Conservation (phyloP, 2,113 vertebrate species). For the Hiodon alosoides region DNA sequence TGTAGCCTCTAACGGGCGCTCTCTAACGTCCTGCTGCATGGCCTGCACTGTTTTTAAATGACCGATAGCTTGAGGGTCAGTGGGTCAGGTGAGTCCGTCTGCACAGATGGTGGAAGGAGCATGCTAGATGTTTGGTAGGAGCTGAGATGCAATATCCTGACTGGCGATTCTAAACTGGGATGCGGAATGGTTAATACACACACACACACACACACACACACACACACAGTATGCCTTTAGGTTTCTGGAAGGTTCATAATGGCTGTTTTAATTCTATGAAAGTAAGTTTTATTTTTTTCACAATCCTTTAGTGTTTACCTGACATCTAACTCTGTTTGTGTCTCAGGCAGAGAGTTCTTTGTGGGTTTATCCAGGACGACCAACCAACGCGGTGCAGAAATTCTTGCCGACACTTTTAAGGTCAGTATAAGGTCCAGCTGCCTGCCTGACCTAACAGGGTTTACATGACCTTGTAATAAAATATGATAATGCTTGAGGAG, state of each 20-base stretch:
- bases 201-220: too few relatives aligned
- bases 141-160: too few relatives aligned
- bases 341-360: constrained; percentile 89
- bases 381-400: constrained; percentile 96
- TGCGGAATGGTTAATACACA: too few relatives aligned
- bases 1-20: too few relatives aligned
- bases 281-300: neutral
- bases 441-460: neutral
- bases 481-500: too few relatives aligned
- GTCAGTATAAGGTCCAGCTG: constrained; percentile 51
- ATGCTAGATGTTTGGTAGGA: too few relatives aligned
- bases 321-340: too few relatives aligned
- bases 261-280: neutral
- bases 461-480: too few relatives aligned
- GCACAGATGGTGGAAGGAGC: too few relatives aligned
- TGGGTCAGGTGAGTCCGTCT: too few relatives aligned
- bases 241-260: neutral
- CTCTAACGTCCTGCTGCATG: neutral
- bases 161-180: too few relatives aligned
- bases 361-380: constrained; percentile 95
- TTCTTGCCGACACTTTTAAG: constrained; percentile 95
- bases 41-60: neutral
- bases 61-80: neutral
- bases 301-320: constrained; percentile 27
- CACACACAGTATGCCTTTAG: neutral